These are phyloP conservation scores for Arrhamphus sclerolepis DNA, from an alignment of 2,797 vertebrate species.

Conservation along the genomic window DNA sequence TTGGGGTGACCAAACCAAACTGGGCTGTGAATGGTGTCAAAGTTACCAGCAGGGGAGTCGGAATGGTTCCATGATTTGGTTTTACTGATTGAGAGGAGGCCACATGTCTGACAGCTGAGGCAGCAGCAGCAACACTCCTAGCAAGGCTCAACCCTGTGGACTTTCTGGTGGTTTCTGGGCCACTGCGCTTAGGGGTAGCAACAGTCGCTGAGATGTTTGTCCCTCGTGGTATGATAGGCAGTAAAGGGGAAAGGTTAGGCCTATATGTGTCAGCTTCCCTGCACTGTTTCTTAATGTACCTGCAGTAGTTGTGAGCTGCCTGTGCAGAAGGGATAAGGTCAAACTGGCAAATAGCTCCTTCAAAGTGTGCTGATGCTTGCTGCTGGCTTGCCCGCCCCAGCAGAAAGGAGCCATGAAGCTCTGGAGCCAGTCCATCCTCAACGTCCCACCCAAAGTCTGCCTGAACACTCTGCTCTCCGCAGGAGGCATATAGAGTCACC, in stretches of 20 bases:
- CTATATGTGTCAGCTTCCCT: conserved; percentile 90
- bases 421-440: conserved; percentile 76
- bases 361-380: conserved; percentile 84
- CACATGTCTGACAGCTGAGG: conserved; percentile 73
- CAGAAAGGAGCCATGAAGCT: conserved; percentile 91
- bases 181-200: conserved; percentile 58
- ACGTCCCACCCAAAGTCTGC: conserved; percentile 88
- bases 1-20: conserved; percentile 53
- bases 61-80: conserved; percentile 41
- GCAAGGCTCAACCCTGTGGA: conserved; percentile 70
- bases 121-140: conserved; percentile 71
- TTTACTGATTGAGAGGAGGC: conserved; percentile 62
- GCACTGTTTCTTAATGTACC: conserved; percentile 95
- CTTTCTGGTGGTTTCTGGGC: conserved; percentile 59
- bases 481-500: conserved; percentile 93
- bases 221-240: conserved; percentile 82
- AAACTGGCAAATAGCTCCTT: conserved; percentile 97
- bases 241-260: conserved; percentile 85
- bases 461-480: conserved; percentile 89
- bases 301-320: conserved; percentile 97
- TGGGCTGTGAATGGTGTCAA: conserved; percentile 58
- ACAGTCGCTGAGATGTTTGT: conserved; percentile 72
- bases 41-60: conserved; percentile 51
- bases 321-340: conserved; percentile 92
- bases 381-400: conserved; percentile 90